Evolutionary conservation across 1,140 invertebrate species (phyloP), one percentile per base, ranked within the genome.

Genomic region (Diachasma alloeum): DNA sequence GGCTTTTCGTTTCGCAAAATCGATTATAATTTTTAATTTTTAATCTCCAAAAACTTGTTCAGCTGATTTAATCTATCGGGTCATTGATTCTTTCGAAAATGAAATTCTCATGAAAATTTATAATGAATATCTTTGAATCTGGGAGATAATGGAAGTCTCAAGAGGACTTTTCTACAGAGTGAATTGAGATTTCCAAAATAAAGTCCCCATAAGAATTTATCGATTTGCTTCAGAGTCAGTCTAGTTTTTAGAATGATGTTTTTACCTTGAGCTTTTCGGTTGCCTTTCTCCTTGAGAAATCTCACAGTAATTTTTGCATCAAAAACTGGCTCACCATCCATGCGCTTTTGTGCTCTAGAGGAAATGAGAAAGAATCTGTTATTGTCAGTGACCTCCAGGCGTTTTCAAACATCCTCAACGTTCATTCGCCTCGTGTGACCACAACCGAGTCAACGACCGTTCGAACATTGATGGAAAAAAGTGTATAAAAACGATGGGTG

Each of bases 241-340:
- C n/a, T n/a, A n/a, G n/a, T n/a, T n/a, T 31, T 31, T 31, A 31
- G 6, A 31, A 31, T 31, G n/a, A 31, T 31, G 83, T 46, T 78
- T 87, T 76, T 48, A 76, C 75, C 75, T 76, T 48, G 53, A 9
- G 56, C n/a, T 72, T 17, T 72, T 44, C 48, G 68, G 24, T 46
- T 72, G 24, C 42, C 63, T 66, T 66, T 67, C 9, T 72, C 69
- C 24, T 71, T 72, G 15, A 76, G n/a, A 44, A 59, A 66, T 22
- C 24, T 63, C 39, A 76, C 75, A 26, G 37, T 66, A n/a, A 76
- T 76, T 66, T 37, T 66, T 10, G 75, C 15, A 24, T 66, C 68
- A 53, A 76, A 76, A 4, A 76, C 75, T 9, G 42, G 3, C 37
- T 63, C 56, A 17, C 75, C 75, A 76, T 76, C 48, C 69, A 76